Base-by-base conservation (phyloP, 2,113 vertebrate species). In the Ifrita kowaldi region DNA sequence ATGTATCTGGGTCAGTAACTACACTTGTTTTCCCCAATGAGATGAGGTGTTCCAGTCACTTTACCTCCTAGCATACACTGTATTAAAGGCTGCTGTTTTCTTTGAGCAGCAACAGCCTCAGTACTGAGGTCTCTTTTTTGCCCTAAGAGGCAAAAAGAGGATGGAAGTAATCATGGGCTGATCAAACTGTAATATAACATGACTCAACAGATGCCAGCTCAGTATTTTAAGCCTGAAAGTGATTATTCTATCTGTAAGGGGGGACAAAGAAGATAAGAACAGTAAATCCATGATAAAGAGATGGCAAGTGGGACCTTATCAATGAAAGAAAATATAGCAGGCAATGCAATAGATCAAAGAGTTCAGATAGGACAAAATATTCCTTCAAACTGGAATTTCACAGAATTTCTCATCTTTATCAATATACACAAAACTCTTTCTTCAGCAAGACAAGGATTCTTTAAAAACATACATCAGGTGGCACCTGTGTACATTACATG, bases 1-100 rank as follows among this genome's bases (percentile, higher is more conserved):
- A 91, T 94, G 78, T 91, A 95, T 95, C 91, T 96, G 74, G 93
- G 78, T 96, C 91, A 96, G 81, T 65, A 89, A 85, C 78, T 91
- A 67, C 53, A 65, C 33, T 87, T 87, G 30, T 89, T 91, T 93
- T 93, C 74, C 89, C 89, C 78, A 80, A 1, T 47, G 84, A 93
- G 65, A 62, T 75, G 69, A 76, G 46, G 28, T 64, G 94, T 92
- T 89, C 81, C 74, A 82, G 65, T 94, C 70, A 62, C 84, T 94
- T 91, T 82, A 76, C 65, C 37, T 90, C 65, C 50, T 57, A 69
- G 63, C 26, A 69, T 23, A 75, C n/a, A n/a, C 16, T 87, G 1
- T 60, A 69, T 73, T 52, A 89, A 89, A 91, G 55, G 10, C 42
- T 87, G 57, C 16, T 77, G 13, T 60, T 90, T 90, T 26, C 46